Evolutionary conservation across 2,113 vertebrate species (phyloP), one percentile per base, ranked within the genome.

Genomic region (Cygnus atratus): DNA sequence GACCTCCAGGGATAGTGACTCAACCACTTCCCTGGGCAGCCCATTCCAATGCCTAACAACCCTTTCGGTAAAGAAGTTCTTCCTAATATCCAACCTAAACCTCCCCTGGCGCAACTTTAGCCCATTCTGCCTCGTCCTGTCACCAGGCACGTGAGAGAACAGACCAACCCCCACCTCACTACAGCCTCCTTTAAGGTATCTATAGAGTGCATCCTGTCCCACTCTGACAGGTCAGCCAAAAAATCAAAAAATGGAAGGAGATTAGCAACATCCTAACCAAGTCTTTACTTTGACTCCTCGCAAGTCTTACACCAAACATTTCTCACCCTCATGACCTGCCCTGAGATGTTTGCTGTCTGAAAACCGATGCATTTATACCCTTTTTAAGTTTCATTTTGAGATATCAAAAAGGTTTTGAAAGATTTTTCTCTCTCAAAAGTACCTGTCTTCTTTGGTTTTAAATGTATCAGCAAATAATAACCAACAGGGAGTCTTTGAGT

Each of bases 201-300:
- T 48, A 5, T 10, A 46, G 44, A 46, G 44, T 46, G 44, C 44
- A 46, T 46, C n/a, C 28, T 31, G 4, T 41, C 46, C 13, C 13
- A 1, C 16, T 59, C 44, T 25, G 21, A 12, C 28, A 31, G 11
- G 19, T 46, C 11, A 2, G 48, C 19, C 31, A 22, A n/a, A 43
- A 67, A 35, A 52, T 41, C 29, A 61, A 25, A 10, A 44, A 44
- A 33, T 29, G 2, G 1, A 48, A n/a, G 48, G 44, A 4, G 10
- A 21, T 28, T 2, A 39, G 24, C 28, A 24, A 25, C 12, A 2
- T 2, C 0, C 18, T 18, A 15, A 3, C 1, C 0, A n/a, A 63
- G 33, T 44, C 50, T 39, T 78, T 73, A 16, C 11, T 73, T 61
- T n/a, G 31, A 1, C 29, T 29, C 4, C 14, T 48, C 28, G 29